Base-by-base conservation (phyloP, 2,888 invertebrate genomes). In the Noctua pronuba region DNA sequence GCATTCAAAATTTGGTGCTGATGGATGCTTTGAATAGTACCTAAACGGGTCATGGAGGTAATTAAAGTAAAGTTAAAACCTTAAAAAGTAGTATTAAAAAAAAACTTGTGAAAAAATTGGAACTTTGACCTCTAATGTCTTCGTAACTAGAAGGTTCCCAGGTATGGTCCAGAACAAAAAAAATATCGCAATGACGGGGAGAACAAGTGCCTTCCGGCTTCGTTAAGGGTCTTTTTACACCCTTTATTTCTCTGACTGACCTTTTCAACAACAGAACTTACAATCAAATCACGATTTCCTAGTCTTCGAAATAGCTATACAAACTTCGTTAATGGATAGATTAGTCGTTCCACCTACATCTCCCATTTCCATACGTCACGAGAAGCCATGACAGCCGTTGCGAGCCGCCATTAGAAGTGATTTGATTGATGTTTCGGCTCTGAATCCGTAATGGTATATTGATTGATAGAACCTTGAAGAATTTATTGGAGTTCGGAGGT, bases 391-490 rank as follows among this genome's bases (percentile, higher is more conserved):
- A 85, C 84, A 87, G 71, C 70, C 73, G 80, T 73, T 72, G 66
- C 75, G 77, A 80, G 60, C 71, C 69, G 68, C 79, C 85, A 88
- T 88, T 86, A 86, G 83, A 85, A 83, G 64, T 83, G 85, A 87
- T 86, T 90, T 90, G 90, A 90, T 90, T 88, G 89, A 90, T 90
- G 88, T 80, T 83, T 79, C 73, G 75, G 60, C 78, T 74, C 66
- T 73, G 88, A 85, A 83, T 82, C 55, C 79, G 66, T 88, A 86
- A 88, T 89, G 81, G 58, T 66, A 35, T 70, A 84, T 84, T 86
- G 84, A 89, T 90, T 77, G 73, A 85, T 86, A 78, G 69, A 46
- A 72, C 79, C 75, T 77, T 77, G 38, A 78, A 74, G 55, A 77
- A 65, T 73, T 79, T 74, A 77, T 79, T 46, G 58, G 41, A 86